A percentile compares a stretch with the other conserved stretches of the same genome.
Conservation (phyloP, 2,797 vertebrate species). For the Lemur catta region DNA sequence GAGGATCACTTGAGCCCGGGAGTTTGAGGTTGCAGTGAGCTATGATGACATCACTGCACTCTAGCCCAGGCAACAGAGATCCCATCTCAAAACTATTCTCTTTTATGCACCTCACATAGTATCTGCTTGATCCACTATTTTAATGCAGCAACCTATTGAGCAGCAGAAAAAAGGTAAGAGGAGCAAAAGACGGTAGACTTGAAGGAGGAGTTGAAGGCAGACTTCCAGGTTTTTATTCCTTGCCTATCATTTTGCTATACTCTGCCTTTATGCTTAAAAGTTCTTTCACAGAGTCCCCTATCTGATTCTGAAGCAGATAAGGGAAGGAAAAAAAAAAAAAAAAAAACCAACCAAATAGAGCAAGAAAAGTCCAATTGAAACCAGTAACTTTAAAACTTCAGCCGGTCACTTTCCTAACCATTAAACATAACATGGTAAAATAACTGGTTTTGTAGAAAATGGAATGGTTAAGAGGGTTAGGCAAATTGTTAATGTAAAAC, state of each 20-base stretch:
- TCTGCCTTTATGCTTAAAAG: constrained; percentile 90
- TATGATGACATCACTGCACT: neutral
- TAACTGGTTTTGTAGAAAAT: neutral
- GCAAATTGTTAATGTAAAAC: neutral
- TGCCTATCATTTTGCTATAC: constrained; percentile 89
- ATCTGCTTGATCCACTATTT: constrained; percentile 87
- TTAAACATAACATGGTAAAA: neutral
- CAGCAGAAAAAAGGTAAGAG: constrained; percentile 63
- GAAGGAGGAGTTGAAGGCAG: constrained; percentile 70
- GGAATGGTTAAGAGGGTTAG: neutral
- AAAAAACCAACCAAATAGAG: neutral
- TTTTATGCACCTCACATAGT: constrained; percentile 87
- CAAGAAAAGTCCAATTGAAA: neutral
- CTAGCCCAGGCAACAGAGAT: neutral
- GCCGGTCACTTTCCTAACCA: neutral
- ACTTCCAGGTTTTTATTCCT: constrained; percentile 91
- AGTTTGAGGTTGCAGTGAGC: neutral
- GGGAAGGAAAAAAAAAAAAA: constrained; percentile 66
- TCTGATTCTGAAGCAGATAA: constrained; percentile 85
- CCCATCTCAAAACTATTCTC: constrained; percentile 77
- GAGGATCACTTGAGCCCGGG: neutral
- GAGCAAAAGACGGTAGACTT: constrained; percentile 51
- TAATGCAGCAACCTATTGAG: constrained; percentile 70
- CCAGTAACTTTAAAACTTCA: neutral
- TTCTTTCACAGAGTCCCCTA: constrained; percentile 89